Base-by-base conservation (phyloP, 2,797 vertebrate species). In the Microctenopoma steveboyesi region DNA sequence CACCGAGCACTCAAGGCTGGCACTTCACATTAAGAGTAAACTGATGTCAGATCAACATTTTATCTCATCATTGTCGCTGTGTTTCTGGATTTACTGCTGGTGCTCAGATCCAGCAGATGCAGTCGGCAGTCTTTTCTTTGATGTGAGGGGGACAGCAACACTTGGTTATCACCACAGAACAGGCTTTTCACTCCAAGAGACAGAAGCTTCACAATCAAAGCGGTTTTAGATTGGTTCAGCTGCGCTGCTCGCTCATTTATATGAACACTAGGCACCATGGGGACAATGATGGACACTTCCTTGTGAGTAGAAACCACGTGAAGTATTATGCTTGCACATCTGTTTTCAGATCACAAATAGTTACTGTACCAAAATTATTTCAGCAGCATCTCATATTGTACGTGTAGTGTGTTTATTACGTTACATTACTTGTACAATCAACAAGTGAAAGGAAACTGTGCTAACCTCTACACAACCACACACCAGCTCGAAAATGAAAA, bases 151-250 rank as follows among this genome's bases (percentile, higher is more conserved):
- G 51, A 73, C 37, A 50, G 65, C 47, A 50, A 39, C 64, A 50
- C 72, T 65, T 59, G 54, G 69, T 78, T 82, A 85, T 83, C 80
- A 80, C 70, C 59, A 72, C 46, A 55, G 62, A 81, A 30, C 76
- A 78, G 81, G 59, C 72, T 54, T 74, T 77, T 78, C 54, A 72
- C 60, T 63, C 47, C 47, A 64, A 70, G 49, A 74, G 65, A 64
- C 58, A n/a, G 54, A 65, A 12, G 51, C 66, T 65, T 74, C 35
- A 57, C 40, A 82, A 55, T 47, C 46, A 57, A 68, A 67, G 4
- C 7, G 25, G 3, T 48, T 57, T 68, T 22, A 43, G 59, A 61
- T 63, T 28, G 47, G 54, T 53, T 40, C 59, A 46, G 66, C 65
- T 66, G 69, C 46, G 50, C 49, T 28, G 53, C 37, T 40, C 69